These are phyloP conservation scores for Ophion slaviceki DNA, from an alignment of 2,888 invertebrate genomes.

Conservation along the genomic window DNA sequence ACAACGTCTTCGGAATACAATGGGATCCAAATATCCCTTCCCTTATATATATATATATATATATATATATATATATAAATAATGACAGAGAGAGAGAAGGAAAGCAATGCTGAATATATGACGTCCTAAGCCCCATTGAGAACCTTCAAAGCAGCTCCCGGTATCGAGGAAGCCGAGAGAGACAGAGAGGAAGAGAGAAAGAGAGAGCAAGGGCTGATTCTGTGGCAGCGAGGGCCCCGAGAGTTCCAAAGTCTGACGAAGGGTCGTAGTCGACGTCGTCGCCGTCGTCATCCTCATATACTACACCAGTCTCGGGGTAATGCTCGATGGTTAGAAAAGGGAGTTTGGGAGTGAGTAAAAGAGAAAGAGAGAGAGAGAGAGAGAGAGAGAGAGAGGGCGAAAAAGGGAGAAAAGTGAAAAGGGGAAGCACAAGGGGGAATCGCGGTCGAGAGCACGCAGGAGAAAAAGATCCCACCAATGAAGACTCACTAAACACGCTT, in stretches of 20 bases:
- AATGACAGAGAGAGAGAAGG: background rate
- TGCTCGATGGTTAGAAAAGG: conserved; percentile 57
- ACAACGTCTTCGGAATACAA: background rate
- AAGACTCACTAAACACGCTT: conserved; percentile 71
- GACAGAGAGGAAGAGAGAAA: conserved; percentile 12
- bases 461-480: conserved; percentile 20
- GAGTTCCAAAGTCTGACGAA: conserved; percentile 65
- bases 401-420: conserved; percentile 19
- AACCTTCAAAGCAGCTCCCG: conserved; percentile 72
- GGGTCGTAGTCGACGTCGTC: conserved; percentile 61
- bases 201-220: conserved; percentile 45
- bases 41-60: background rate
- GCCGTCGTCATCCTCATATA: conserved; percentile 41
- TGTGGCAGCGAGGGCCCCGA: conserved; percentile 40
- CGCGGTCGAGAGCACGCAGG: conserved; percentile 5
- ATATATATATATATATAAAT: too few species aligned
- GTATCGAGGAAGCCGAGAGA: conserved; percentile 53
- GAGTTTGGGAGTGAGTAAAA: conserved; percentile 29
- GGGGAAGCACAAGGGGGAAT: conserved; percentile 32
- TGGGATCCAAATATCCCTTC: background rate
- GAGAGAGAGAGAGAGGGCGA: conserved; percentile 37
- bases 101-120: conserved; percentile 50
- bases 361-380: conserved; percentile 22
- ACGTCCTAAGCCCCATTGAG: conserved; percentile 72
- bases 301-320: conserved; percentile 37